Percentiles rank a stretch among this genome's conserved stretches.
Evolutionary conservation across 2,888 invertebrate species (phyloP).

Genomic region (Amorpha juglandis): DNA sequence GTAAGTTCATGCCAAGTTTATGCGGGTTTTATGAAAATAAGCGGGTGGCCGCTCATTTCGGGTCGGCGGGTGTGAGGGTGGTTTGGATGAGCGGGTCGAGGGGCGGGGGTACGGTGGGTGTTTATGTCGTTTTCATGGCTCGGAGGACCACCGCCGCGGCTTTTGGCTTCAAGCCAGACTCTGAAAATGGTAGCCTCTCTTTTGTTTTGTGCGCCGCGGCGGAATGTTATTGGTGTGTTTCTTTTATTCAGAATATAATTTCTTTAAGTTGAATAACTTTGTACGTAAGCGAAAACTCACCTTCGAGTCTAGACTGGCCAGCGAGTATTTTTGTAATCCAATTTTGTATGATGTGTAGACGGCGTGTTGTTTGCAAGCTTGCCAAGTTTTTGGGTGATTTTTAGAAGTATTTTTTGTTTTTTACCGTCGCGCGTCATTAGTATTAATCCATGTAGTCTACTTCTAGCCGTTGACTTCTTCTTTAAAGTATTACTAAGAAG

Average conservation of each 20-base stretch:
- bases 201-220: slow-evolving; percentile 63
- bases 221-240: slow-evolving; percentile 54
- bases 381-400: neutral
- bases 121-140: slow-evolving; percentile 77
- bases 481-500: no score
- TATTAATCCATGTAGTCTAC: no score
- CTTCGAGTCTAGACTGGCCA: slow-evolving; percentile 15
- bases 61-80: slow-evolving; percentile 58
- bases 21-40: slow-evolving; percentile 81
- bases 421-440: neutral
- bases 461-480: no score
- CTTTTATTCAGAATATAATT: slow-evolving; percentile 50
- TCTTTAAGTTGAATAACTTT: slow-evolving; percentile 28
- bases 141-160: slow-evolving; percentile 61
- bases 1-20: slow-evolving; percentile 68
- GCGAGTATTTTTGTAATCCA: slow-evolving; percentile 3
- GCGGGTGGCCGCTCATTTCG: slow-evolving; percentile 81
- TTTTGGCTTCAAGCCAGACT: slow-evolving; percentile 74
- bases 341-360: slow-evolving; percentile 13
- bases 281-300: slow-evolving; percentile 16
- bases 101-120: slow-evolving; percentile 47
- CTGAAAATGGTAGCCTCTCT: slow-evolving; percentile 61
- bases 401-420: neutral
- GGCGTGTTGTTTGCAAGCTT: slow-evolving; percentile 14
- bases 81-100: slow-evolving; percentile 37